Conservation (phyloP, 2,113 vertebrate genomes). For the Albula glossodonta region DNA sequence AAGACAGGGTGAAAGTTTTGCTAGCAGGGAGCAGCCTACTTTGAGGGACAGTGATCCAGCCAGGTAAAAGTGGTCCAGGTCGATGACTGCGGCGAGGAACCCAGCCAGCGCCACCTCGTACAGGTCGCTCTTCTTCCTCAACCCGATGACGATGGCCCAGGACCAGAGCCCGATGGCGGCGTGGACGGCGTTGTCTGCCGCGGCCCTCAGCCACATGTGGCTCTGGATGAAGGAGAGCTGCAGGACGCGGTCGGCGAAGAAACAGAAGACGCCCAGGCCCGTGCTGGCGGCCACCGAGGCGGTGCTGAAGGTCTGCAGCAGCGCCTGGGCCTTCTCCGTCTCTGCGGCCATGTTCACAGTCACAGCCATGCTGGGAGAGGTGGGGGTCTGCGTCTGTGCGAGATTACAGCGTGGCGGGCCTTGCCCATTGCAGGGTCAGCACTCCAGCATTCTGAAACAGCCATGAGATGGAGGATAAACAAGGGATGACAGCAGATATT, state of each 20-base stretch:
- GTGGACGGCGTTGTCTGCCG: conserved; percentile 85
- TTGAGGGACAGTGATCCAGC: conserved; percentile 89
- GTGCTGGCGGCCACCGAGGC: conserved; percentile 83
- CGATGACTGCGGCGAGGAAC: conserved; percentile 86
- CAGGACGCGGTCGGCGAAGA: conserved; percentile 79
- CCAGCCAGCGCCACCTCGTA: conserved; percentile 88
- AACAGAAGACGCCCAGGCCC: conserved; percentile 84
- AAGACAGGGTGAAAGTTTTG: too few relatives aligned
- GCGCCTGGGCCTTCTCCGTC: conserved; percentile 83
- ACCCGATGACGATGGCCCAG: conserved; percentile 88
- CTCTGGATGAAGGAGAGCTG: conserved; percentile 81
- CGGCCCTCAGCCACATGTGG: conserved; percentile 83
- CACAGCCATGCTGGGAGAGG: conserved; percentile 29
- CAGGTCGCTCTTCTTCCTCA: conserved; percentile 87
- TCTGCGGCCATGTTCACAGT: conserved; percentile 81
- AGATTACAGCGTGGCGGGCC: neutral
- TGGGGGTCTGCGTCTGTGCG: neutral
- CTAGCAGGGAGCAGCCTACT: conserved; percentile 61
- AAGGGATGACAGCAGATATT: neutral
- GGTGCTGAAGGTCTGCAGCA: conserved; percentile 87
- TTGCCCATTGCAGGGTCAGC: neutral
- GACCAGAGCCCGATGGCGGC: conserved; percentile 90
- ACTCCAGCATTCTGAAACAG: neutral
- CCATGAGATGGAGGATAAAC: neutral
- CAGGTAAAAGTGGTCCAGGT: conserved; percentile 89